Percentiles rank a stretch among this genome's conserved stretches.
Evolutionary conservation across 2,797 vertebrate genomes (phyloP).

Genomic region (Helostoma temminkii): DNA sequence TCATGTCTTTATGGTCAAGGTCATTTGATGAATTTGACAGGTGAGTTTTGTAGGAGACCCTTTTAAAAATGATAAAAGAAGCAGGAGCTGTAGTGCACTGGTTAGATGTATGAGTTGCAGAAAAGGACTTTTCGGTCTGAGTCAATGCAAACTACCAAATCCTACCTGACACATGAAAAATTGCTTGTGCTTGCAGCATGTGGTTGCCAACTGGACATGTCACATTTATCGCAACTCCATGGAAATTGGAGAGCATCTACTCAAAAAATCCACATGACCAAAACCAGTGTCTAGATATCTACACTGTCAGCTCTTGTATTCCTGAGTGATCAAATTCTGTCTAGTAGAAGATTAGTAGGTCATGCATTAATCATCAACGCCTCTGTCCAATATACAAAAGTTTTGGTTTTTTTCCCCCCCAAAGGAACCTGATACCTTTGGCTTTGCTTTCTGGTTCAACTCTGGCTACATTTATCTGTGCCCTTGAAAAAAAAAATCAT

Average conservation of each 20-base stretch:
- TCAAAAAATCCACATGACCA: neutral
- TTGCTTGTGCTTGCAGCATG: neutral
- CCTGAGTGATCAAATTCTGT: conserved; percentile 14
- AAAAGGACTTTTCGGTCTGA: no score
- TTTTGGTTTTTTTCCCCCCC: no score
- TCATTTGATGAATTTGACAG: neutral
- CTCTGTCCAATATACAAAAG: conserved; percentile 1
- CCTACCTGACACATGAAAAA: neutral
- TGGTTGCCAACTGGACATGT: no score
- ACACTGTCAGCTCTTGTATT: neutral
- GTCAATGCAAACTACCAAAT: neutral
- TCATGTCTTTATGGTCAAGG: no score
- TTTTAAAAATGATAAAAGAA: neutral
- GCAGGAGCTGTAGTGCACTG: no score
- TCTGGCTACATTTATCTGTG: no score
- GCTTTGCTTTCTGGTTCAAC: no score
- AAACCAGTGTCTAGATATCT: neutral
- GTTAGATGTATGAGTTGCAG: neutral
- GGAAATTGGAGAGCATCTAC: neutral
- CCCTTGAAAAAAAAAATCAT: no score
- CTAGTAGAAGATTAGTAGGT: neutral
- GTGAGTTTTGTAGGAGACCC: neutral
- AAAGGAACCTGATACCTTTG: no score
- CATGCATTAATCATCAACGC: neutral
- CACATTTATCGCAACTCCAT: neutral